A percentile compares a stretch with the other conserved stretches of the same genome.
These are phyloP conservation scores for Sebastes hubbsi DNA, from an alignment of 2,797 vertebrate genomes.

Conservation along the genomic window DNA sequence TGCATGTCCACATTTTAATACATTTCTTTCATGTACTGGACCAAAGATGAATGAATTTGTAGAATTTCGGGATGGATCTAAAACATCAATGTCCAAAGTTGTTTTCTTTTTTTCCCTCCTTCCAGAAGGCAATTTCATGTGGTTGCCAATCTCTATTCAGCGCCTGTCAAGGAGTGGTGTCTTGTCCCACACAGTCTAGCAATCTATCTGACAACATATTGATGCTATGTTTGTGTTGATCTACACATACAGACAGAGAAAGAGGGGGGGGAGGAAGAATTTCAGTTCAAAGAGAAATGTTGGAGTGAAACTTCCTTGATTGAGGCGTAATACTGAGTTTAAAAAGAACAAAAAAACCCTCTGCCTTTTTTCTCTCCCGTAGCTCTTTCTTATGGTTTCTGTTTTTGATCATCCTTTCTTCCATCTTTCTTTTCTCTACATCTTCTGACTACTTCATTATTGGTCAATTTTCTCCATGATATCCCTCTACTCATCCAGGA, in stretches of 20 bases:
- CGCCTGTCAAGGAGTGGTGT: slow-evolving; percentile 30
- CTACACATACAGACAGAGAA: slow-evolving; percentile 9
- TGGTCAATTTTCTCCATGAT: slow-evolving; percentile 7
- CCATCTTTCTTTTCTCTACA: neutral
- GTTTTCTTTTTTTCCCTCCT: neutral
- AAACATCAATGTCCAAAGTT: neutral
- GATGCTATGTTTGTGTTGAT: slow-evolving; percentile 59
- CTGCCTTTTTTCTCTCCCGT: neutral
- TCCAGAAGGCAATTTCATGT: slow-evolving; percentile 22
- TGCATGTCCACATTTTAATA: neutral
- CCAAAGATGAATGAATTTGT: slow-evolving; percentile 18
- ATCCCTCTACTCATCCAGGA: neutral
- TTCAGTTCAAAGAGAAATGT: slow-evolving; percentile 42
- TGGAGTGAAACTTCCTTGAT: slow-evolving; percentile 43
- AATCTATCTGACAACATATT: slow-evolving; percentile 57
- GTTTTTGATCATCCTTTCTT: neutral
- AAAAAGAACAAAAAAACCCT: neutral
- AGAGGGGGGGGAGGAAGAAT: neutral
- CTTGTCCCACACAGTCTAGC: slow-evolving; percentile 44
- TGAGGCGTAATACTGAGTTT: slow-evolving; percentile 20
- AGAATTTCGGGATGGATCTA: neutral
- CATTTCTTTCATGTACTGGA: slow-evolving; percentile 4
- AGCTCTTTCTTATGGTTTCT: neutral
- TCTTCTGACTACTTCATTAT: neutral
- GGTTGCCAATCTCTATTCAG: slow-evolving; percentile 49